Conservation (phyloP, 2,113 vertebrate species). For the Bungarus multicinctus region DNA sequence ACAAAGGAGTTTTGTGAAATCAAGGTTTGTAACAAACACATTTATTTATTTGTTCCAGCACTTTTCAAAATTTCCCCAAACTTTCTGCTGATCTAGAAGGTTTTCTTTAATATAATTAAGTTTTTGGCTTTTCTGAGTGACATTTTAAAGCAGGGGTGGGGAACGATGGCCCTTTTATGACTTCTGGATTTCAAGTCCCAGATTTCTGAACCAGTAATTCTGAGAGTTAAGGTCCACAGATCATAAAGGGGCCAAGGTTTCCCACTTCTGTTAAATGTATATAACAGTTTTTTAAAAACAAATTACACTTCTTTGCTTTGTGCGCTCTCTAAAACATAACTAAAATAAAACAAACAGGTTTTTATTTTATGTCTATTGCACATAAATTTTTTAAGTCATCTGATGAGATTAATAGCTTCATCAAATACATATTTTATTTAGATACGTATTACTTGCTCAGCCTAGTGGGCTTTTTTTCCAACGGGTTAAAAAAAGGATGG, state of each 20-base stretch:
- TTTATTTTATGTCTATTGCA: neutral
- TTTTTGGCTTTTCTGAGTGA: neutral
- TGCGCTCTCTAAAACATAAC: neutral
- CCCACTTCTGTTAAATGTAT: too few relatives aligned
- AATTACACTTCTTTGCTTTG: neutral
- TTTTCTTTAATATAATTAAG: neutral
- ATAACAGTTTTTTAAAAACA: neutral
- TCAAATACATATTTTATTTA: neutral
- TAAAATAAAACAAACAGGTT: neutral
- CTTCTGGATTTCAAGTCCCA: too few relatives aligned
- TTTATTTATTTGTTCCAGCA: neutral
- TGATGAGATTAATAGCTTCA: neutral
- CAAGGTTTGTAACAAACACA: neutral
- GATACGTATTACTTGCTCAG: neutral
- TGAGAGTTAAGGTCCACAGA: too few relatives aligned
- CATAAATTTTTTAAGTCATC: neutral
- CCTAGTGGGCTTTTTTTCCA: neutral
- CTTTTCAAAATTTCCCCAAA: neutral
- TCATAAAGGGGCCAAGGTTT: too few relatives aligned
- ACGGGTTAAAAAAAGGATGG: neutral
- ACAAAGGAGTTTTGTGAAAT: constrained; percentile 25
- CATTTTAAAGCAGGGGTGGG: neutral
- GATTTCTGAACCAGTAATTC: too few relatives aligned
- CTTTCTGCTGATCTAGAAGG: neutral
- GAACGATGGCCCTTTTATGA: too few relatives aligned